A percentile compares a stretch with the other conserved stretches of the same genome.
Evolutionary conservation across 2,888 invertebrate genomes (phyloP).

Genomic region (Cephus sareptanus): DNA sequence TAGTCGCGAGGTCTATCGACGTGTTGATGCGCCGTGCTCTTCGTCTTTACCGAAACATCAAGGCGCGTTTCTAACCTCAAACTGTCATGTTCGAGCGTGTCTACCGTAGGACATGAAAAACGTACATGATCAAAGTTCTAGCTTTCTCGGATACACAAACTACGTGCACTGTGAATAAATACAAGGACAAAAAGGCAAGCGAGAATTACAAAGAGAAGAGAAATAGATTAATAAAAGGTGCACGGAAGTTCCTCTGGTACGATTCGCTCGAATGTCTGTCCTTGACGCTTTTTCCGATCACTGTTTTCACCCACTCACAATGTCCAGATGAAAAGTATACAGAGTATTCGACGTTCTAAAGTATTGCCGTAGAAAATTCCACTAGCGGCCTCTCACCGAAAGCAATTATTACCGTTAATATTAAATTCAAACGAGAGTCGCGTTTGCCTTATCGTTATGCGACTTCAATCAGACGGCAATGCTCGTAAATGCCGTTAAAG

Average conservation of each 20-base stretch:
- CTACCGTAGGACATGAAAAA: background rate
- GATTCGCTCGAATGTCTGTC: background rate
- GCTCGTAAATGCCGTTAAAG: background rate
- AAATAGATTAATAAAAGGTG: background rate
- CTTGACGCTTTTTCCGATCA: slow-evolving; percentile 7
- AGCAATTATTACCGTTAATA: background rate
- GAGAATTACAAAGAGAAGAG: background rate
- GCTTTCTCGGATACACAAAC: background rate
- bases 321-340: background rate
- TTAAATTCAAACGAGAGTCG: background rate
- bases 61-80: background rate
- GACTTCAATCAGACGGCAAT: background rate
- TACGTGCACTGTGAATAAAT: background rate
- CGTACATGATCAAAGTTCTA: background rate
- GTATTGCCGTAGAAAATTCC: background rate
- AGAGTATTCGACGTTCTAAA: background rate
- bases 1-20: background rate
- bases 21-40: background rate
- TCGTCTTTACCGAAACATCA: background rate
- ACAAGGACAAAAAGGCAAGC: background rate
- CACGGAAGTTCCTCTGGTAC: background rate
- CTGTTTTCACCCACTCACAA: slow-evolving; percentile 1
- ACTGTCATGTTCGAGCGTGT: background rate
- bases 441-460: background rate
- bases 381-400: background rate